phyloP scores from a whole-genome alignment of 1,140 invertebrate genomes.

The Euschistus heros region DNA sequence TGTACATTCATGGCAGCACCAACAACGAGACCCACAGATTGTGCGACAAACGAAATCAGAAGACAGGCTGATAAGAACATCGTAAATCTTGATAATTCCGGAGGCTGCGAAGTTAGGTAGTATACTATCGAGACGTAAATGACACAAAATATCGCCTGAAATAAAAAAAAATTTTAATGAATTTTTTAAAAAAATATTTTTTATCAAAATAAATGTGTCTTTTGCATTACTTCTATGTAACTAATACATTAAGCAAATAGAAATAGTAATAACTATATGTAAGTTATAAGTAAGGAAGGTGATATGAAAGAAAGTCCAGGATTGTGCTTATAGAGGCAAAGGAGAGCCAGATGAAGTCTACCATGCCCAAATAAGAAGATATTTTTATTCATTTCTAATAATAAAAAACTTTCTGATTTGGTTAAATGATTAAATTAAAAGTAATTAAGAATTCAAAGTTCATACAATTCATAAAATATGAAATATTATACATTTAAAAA shows the following conservation, averaged over 20 bases:
- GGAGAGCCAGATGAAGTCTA: no score
- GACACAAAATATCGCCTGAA: slow-evolving; percentile 74
- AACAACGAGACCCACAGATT: slow-evolving; percentile 88
- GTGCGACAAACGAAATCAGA: slow-evolving; percentile 87
- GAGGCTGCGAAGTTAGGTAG: slow-evolving; percentile 86
- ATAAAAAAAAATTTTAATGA: slow-evolving; percentile 28
- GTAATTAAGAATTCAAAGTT: background rate
- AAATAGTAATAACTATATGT: no score
- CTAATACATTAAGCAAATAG: background rate
- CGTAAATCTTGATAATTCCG: slow-evolving; percentile 66
- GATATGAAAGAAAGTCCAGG: no score
- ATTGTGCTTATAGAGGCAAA: no score
- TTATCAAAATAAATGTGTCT: no score
- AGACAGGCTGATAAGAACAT: slow-evolving; percentile 84
- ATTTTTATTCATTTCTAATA: background rate
- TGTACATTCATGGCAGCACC: slow-evolving; percentile 89
- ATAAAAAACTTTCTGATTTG: background rate
- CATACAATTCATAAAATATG: background rate
- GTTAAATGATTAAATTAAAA: background rate
- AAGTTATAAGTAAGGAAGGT: no score
- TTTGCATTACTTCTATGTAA: no score
- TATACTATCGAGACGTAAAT: slow-evolving; percentile 91
- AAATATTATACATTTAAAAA: background rate
- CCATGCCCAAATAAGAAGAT: no score
- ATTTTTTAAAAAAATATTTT: no score